Conservation (phyloP, 1,140 invertebrate genomes). For the Aleiodes sp. region DNA sequence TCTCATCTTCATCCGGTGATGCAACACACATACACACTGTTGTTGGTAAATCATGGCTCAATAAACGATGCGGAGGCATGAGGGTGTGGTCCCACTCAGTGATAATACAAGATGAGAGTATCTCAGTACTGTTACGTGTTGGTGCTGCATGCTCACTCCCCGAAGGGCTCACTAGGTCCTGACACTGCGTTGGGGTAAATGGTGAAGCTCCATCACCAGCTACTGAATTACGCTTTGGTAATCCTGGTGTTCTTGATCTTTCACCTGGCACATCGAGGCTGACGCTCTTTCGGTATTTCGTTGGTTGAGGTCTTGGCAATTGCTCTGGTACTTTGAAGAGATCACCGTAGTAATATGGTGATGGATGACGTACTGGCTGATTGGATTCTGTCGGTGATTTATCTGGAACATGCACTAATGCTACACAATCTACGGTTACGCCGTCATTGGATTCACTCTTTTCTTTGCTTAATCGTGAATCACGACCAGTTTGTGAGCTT, state of each 20-base stretch:
- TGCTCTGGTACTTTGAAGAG: slow-evolving; percentile 70
- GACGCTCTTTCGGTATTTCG: slow-evolving; percentile 70
- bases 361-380: slow-evolving; percentile 73
- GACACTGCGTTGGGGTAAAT: slow-evolving; percentile 25
- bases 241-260: slow-evolving; percentile 58
- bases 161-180: slow-evolving; percentile 51
- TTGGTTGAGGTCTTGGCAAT: slow-evolving; percentile 51
- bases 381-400: slow-evolving; percentile 58
- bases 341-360: slow-evolving; percentile 82
- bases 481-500: neutral
- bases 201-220: slow-evolving; percentile 70
- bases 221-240: slow-evolving; percentile 72
- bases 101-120: slow-evolving; percentile 59
- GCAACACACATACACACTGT: slow-evolving; percentile 74
- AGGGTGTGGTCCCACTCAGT: slow-evolving; percentile 66
- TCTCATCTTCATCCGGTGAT: slow-evolving; percentile 70
- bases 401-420: slow-evolving; percentile 55
- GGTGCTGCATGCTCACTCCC: slow-evolving; percentile 54
- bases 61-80: slow-evolving; percentile 63
- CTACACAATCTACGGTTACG: slow-evolving; percentile 54
- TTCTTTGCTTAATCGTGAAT: slow-evolving; percentile 9
- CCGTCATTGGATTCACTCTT: slow-evolving; percentile 37
- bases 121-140: slow-evolving; percentile 48
- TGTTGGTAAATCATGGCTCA: slow-evolving; percentile 61
- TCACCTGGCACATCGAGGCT: slow-evolving; percentile 75